phyloP scores from a whole-genome alignment of 1,140 invertebrate species.

The Sarcophaga peregrina region DNA sequence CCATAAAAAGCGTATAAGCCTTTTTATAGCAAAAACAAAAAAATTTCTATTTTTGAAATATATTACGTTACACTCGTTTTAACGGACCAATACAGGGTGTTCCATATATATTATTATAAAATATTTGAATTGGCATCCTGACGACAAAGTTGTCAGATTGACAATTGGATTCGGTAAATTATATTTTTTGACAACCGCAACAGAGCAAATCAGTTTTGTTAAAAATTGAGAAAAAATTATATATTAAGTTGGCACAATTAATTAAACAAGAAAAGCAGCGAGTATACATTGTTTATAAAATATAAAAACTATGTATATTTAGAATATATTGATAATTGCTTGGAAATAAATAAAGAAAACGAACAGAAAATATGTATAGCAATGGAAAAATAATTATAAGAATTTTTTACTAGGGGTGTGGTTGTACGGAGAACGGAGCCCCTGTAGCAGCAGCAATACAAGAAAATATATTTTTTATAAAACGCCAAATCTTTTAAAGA shows the following conservation, averaged over 20 bases:
- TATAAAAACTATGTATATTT: background rate
- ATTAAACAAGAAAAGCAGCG: background rate
- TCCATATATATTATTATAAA: no score
- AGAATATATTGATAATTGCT: background rate
- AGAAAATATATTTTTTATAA: constrained; percentile 2
- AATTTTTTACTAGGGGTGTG: constrained; percentile 24
- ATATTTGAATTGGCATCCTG: no score
- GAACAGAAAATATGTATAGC: background rate
- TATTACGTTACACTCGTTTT: no score
- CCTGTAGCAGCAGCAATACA: background rate
- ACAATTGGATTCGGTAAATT: no score
- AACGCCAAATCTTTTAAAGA: background rate
- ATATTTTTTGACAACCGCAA: background rate
- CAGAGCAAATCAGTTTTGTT: background rate
- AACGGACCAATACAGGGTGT: no score
- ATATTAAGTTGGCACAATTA: background rate
- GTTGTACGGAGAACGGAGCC: background rate
- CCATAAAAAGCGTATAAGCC: no score
- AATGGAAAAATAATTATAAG: background rate
- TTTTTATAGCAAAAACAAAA: no score
- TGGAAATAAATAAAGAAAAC: background rate
- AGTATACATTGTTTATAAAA: constrained; percentile 11
- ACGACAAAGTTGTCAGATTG: no score
- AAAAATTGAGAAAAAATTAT: background rate
- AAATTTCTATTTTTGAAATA: no score